Base-by-base conservation (phyloP, 1,140 invertebrate genomes). In the Nasonia longicornis region DNA sequence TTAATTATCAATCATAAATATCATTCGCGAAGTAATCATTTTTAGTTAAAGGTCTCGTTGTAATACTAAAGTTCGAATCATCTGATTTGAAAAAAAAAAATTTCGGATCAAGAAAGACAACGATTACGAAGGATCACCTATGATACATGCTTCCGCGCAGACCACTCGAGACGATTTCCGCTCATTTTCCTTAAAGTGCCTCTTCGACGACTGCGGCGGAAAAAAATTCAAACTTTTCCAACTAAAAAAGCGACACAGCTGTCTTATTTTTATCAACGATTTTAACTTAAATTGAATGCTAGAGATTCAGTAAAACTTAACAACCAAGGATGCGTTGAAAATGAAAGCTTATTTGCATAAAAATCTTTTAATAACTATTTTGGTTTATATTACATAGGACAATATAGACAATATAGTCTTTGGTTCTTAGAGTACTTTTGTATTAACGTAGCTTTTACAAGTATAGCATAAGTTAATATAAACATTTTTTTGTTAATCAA, bases 151-250 rank as follows among this genome's bases (percentile, higher is more conserved):
- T 86, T 88, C 86, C 86, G 84, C 79, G 86, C 86, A 83, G 77
- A 63, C 84, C 87, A 88, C 87, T 87, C 83, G 83, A 87, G 85
- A 80, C 80, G 64, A 83, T 87, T 88, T 87, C 87, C 87, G 86
- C 78, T 85, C 77, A 22, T 74, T 76, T 78, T 80, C 76, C 84
- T 85, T 73, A 69, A 75, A 85, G 79, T 75, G 66, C 76, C 81
- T 70, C 84, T 83, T 83, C 79, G 67, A 73, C 81, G 67, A 73
- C 81, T 73, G 74, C 82, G 83, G 83, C 79, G 79, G 80, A 66
- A 76, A 80, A 84, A 84, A 85, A 83, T 79, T 71, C 77, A 82
- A 84, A 84, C 29, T 82, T 26, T 69, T 29, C 11, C 63, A 22
- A 11, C 12, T 31, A 66, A 72, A 70, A 79, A 79, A 45, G 2